A percentile compares a stretch with the other conserved stretches of the same genome.
phyloP scores from a whole-genome alignment of 2,113 vertebrate genomes.

The Antennarius striatus region DNA sequence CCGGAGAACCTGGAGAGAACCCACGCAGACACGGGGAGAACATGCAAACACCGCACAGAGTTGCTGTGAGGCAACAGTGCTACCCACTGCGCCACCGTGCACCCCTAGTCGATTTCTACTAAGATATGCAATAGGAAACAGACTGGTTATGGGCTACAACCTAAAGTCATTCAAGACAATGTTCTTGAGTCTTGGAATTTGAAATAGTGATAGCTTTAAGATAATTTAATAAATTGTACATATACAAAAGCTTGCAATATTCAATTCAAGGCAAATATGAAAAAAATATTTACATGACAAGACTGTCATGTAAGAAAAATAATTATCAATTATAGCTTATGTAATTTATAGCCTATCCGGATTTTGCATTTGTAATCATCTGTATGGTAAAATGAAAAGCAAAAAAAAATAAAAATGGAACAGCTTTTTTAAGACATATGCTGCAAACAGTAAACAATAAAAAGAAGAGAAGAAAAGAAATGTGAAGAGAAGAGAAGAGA shows the following conservation, averaged over 20 bases:
- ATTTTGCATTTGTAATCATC: neutral
- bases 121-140: constrained; percentile 48
- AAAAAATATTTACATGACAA: neutral
- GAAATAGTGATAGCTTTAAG: constrained; percentile 52
- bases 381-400: neutral
- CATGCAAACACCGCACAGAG: no score
- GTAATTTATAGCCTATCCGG: no score
- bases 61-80: no score
- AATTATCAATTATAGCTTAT: neutral
- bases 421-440: neutral
- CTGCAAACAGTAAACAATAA: no score
- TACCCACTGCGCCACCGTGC: no score
- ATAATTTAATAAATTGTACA: no score
- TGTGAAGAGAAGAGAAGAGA: constrained; percentile 4
- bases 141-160: constrained; percentile 36
- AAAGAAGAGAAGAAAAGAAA: constrained; percentile 15
- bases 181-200: constrained; percentile 38
- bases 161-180: constrained; percentile 34
- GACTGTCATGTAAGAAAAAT: constrained; percentile 2
- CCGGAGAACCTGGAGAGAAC: no score
- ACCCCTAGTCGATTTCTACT: no score
- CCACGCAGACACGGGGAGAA: no score
- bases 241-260: neutral
- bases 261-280: constrained; percentile 1
- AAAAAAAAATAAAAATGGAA: neutral